A percentile compares a stretch with the other conserved stretches of the same genome.
Conservation (phyloP, 2,888 invertebrate species). For the Iselma pallidipennis region DNA sequence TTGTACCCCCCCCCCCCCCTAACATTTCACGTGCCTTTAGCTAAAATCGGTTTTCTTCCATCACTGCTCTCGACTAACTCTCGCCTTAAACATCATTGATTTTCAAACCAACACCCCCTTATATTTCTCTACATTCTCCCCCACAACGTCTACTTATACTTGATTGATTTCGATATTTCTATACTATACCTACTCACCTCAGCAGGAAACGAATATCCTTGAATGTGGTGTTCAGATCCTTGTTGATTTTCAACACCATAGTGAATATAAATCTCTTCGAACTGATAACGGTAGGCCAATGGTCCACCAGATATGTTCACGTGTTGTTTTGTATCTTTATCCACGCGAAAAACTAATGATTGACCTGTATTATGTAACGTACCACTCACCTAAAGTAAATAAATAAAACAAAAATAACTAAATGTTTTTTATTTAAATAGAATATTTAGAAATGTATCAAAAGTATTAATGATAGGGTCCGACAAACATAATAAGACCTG, state of each 20-base stretch:
- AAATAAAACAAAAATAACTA: not conserved
- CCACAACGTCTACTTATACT: too few species aligned
- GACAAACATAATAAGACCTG: slow-evolving; percentile 14
- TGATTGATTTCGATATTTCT: not conserved
- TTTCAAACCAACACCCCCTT: too few species aligned
- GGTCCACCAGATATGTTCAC: slow-evolving; percentile 97
- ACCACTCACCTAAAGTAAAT: slow-evolving; percentile 75
- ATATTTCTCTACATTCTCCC: not conserved
- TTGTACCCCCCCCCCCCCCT: too few species aligned
- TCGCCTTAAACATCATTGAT: too few species aligned
- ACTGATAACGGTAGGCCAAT: slow-evolving; percentile 92
- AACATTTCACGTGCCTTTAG: too few species aligned
- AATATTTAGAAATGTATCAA: not conserved
- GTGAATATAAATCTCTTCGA: slow-evolving; percentile 95
- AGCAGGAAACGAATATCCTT: slow-evolving; percentile 93
- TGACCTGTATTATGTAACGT: slow-evolving; percentile 92
- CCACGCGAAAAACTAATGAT: slow-evolving; percentile 88
- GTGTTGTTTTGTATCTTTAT: slow-evolving; percentile 86
- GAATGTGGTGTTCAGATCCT: slow-evolving; percentile 96
- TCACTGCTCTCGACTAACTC: too few species aligned
- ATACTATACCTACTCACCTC: slow-evolving; percentile 71
- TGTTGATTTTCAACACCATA: slow-evolving; percentile 87
- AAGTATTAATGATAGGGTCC: not conserved
- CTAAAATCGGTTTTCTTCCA: too few species aligned
- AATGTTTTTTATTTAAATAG: too few species aligned